Evolutionary conservation across 2,797 vertebrate genomes (phyloP), one percentile per base, ranked within the genome.

Genomic region (Anas bahamensis): DNA sequence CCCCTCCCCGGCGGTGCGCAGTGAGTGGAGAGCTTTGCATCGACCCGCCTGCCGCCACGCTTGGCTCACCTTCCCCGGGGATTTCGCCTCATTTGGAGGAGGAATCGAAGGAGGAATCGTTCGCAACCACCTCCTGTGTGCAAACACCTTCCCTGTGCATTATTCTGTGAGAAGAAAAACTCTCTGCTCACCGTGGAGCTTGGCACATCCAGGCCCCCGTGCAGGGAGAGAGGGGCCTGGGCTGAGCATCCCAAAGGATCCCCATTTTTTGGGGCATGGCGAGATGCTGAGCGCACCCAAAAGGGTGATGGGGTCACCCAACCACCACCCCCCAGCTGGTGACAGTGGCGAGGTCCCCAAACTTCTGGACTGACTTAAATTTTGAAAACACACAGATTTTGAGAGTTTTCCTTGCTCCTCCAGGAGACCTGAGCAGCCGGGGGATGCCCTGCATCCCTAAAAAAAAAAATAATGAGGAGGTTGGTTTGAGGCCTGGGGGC

Each of bases 41-140:
- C 33, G 92, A 85, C 94, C 87, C 2, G 0, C 33, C 78, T 63
- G 68, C 86, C 4, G 16, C 89, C 65, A 57, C 0, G 0, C 68
- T 93, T 4, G 33, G 12, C 68, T 72, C 90, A 89, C 76, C 76
- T 59, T 89, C 89, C 89, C 7, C 3, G 21, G 92, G 87, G 92
- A 52, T 87, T 35, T 60, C 1, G 2, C 29, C 81, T 86, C 4
- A 0, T 72, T 88, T 31, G 0, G 61, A 95, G 74, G 46, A 48
- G 46, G 46, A 48, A 48, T 48, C 12, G 13, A 0, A 0, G 39
- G n/a, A 31, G 64, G 61, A 77, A 57, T 79, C 10, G 0, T 76
- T 89, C 9, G 1, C 48, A 90, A 85, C 65, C 75, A 11, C 64
- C 86, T 70, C 55, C 35, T 50, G 12, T 0, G 23, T 33, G 39